A percentile compares a stretch with the other conserved stretches of the same genome.
These are phyloP conservation scores for Sparidentex hasta DNA, from an alignment of 2,797 vertebrate species.

Conservation along the genomic window DNA sequence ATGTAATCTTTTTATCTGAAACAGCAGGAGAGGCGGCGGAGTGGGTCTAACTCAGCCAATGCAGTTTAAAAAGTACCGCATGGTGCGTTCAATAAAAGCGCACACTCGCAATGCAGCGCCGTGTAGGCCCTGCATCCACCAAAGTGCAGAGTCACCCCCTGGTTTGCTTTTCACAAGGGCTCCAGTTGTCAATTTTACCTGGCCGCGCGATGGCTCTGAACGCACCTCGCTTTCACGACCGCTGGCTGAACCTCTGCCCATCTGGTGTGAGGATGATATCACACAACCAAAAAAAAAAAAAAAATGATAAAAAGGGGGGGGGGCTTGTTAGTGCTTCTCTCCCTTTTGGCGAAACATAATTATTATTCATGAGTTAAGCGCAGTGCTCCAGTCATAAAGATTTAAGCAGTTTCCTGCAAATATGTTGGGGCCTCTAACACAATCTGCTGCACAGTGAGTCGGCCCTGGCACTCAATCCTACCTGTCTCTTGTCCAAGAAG, in stretches of 20 bases:
- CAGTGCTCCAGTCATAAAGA: neutral
- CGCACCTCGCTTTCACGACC: slow-evolving; percentile 32
- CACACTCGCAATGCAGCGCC: slow-evolving; percentile 35
- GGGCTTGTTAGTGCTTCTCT: neutral
- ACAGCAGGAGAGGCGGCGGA: slow-evolving; percentile 34
- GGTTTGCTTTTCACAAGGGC: neutral
- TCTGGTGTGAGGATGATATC: slow-evolving; percentile 44
- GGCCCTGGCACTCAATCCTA: slow-evolving; percentile 44
- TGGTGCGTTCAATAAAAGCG: slow-evolving; percentile 27
- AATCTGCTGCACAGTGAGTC: slow-evolving; percentile 39
- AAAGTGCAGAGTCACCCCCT: slow-evolving; percentile 36
- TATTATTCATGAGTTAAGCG: slow-evolving; percentile 25
- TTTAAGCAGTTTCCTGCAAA: slow-evolving; percentile 39
- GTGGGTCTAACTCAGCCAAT: slow-evolving; percentile 24
- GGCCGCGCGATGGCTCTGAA: slow-evolving; percentile 25
- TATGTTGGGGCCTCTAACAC: slow-evolving; percentile 26
- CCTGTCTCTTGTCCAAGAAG: slow-evolving; percentile 66
- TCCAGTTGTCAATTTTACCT: slow-evolving; percentile 14
- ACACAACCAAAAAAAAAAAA: neutral
- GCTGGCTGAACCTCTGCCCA: neutral
- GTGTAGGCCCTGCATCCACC: neutral
- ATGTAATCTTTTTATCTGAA: slow-evolving; percentile 51
- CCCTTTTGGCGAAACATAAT: slow-evolving; percentile 23
- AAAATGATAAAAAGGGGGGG: neutral
- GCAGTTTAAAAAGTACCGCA: slow-evolving; percentile 25